These are phyloP conservation scores for Conomelus anceps DNA, from an alignment of 2,888 invertebrate genomes.

Conservation along the genomic window DNA sequence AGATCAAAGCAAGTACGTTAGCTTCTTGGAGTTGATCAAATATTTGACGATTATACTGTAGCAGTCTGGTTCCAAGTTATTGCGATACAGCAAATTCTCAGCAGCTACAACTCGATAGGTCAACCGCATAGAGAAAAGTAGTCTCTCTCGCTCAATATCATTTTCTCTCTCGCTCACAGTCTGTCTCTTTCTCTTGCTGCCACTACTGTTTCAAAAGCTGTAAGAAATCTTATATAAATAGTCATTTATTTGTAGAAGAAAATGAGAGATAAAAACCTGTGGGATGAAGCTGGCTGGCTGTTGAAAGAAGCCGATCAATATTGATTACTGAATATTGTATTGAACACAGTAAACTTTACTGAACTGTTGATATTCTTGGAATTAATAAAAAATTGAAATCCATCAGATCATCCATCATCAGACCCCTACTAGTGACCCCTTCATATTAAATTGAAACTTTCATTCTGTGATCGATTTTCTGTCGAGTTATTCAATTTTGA, in stretches of 20 bases:
- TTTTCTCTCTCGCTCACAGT: too few species aligned
- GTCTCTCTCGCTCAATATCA: background rate
- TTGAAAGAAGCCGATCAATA: background rate
- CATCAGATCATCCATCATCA: too few species aligned
- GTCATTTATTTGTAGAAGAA: background rate
- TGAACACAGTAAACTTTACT: background rate
- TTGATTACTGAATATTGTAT: background rate
- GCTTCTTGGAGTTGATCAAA: background rate
- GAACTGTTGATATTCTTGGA: background rate
- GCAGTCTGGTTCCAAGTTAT: background rate
- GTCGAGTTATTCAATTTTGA: too few species aligned
- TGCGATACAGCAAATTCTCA: background rate
- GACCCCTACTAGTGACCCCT: too few species aligned
- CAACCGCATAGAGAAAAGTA: background rate
- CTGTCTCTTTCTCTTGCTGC: background rate
- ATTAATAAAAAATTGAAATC: background rate
- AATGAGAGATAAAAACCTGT: background rate
- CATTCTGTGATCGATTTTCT: too few species aligned
- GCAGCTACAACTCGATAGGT: background rate
- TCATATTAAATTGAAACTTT: too few species aligned
- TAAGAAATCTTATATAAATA: background rate
- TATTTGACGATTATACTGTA: background rate
- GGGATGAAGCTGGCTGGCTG: background rate
- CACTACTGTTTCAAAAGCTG: background rate
- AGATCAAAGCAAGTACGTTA: background rate